Percentiles rank a stretch among this genome's conserved stretches.
Conservation (phyloP, 2,113 vertebrate species). For the Beaufortia kweichowensis region DNA sequence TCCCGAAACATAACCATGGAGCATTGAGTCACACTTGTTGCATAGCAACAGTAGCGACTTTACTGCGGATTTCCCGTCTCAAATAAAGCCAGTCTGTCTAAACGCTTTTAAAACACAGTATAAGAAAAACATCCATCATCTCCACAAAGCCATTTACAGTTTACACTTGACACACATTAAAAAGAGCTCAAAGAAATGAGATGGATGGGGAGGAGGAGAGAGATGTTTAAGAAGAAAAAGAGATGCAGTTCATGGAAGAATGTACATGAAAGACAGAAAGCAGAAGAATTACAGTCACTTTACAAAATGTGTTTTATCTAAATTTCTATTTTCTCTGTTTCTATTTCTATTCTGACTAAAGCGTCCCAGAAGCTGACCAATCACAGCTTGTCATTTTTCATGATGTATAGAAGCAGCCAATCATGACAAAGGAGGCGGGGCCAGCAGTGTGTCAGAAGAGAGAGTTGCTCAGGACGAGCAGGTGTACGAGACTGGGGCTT, state of each 20-base stretch:
- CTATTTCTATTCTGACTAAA: background rate
- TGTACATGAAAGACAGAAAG: background rate
- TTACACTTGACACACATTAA: background rate
- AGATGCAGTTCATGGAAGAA: background rate
- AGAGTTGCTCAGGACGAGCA: background rate
- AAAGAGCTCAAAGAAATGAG: background rate
- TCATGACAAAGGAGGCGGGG: background rate
- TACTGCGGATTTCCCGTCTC: background rate
- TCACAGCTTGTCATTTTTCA: background rate
- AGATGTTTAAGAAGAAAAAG: background rate
- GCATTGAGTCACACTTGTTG: conserved; percentile 2
- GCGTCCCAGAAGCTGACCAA: conserved; percentile 10
- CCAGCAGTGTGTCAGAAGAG: background rate
- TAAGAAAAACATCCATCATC: background rate
- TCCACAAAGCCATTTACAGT: background rate
- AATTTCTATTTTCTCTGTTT: conserved; percentile 31
- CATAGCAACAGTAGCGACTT: conserved; percentile 32
- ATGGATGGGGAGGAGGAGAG: background rate
- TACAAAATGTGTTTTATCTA: conserved; percentile 9
- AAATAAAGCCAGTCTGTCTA: background rate
- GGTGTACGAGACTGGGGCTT: background rate
- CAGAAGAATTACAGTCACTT: background rate
- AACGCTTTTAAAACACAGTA: background rate
- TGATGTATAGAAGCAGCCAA: background rate
- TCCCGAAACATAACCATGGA: background rate